Evolutionary conservation across 2,888 invertebrate genomes (phyloP).

Genomic region (Sphaerophoria rueppellii): DNA sequence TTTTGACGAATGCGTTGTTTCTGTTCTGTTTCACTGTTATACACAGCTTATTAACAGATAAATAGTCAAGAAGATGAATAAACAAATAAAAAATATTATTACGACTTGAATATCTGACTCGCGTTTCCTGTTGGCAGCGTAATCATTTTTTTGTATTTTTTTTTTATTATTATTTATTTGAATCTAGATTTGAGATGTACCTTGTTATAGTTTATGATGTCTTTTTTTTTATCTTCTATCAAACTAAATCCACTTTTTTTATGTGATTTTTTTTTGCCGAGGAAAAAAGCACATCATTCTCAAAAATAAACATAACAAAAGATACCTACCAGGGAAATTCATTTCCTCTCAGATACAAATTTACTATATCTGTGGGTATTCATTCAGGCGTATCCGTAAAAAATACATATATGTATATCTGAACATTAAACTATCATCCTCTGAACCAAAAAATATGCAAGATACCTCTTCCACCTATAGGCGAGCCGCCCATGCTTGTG

Average conservation of each 20-base stretch:
- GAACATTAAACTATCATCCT: constrained; percentile 46
- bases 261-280: constrained; percentile 12
- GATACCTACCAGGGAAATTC: constrained; percentile 60
- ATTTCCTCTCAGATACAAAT: constrained; percentile 52
- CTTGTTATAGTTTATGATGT: constrained; percentile 20
- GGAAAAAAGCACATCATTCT: constrained; percentile 25
- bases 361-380: not conserved
- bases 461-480: constrained; percentile 13
- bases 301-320: constrained; percentile 58
- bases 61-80: constrained; percentile 27
- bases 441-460: constrained; percentile 37
- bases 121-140: constrained; percentile 56
- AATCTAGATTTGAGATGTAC: constrained; percentile 1
- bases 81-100: constrained; percentile 58
- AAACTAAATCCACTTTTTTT: constrained; percentile 31
- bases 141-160: not conserved
- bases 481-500: not conserved
- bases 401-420: constrained; percentile 15
- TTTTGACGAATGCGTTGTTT: constrained; percentile 68
- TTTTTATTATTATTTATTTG: not conserved
- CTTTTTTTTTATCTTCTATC: constrained; percentile 26
- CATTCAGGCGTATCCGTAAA: constrained; percentile 49
- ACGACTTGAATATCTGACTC: constrained; percentile 37
- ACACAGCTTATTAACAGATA: constrained; percentile 55
- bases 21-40: constrained; percentile 30